Base-by-base conservation (phyloP, 2,113 vertebrate genomes). In the Carassius gibelio region DNA sequence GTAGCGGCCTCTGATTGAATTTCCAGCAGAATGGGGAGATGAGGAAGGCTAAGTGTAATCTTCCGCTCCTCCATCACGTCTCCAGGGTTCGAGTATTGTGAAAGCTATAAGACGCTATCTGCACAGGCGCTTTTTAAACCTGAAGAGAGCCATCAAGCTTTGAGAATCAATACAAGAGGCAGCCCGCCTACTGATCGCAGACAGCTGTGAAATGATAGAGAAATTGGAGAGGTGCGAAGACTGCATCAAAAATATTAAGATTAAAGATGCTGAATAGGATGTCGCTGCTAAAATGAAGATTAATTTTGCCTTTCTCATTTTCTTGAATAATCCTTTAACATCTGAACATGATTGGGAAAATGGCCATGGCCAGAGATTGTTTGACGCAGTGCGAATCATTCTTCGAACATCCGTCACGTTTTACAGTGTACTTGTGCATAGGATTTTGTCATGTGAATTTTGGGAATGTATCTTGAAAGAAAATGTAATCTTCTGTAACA, bases 181-280 rank as follows among this genome's bases (percentile, higher is more conserved):
- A 68, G 38, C 80, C 42, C 23, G 11, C 30, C 71, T 82, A 26
- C 80, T 82, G 66, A 82, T 82, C 81, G 71, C 81, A 81, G 81
- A 52, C 81, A 71, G 81, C 81, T 82, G 81, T 71, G 81, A 72
- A 82, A 72, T 82, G 81, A 82, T 72, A 38, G 48, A 82, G 48
- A 82, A 82, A 82, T 82, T 55, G 62, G 19, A 82, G 61, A 71
- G 66, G 8, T 71, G 81, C 66, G 50, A 71, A 36, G 66, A 82
- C 45, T 34, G 64, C 48, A 55, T 82, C 81, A 71, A 26, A 82
- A 82, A 71, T 82, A 82, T 69, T 55, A 82, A 82, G 81, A 82
- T 82, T 82, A 82, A 82, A 82, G 66, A 57, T 13, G 1, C 48
- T 72, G 81, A 71, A 55, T 82, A 71, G 66, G 15, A 30, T 81